Evolutionary conservation across 2,113 vertebrate genomes (phyloP).

Genomic region (Hyaena hyaena): DNA sequence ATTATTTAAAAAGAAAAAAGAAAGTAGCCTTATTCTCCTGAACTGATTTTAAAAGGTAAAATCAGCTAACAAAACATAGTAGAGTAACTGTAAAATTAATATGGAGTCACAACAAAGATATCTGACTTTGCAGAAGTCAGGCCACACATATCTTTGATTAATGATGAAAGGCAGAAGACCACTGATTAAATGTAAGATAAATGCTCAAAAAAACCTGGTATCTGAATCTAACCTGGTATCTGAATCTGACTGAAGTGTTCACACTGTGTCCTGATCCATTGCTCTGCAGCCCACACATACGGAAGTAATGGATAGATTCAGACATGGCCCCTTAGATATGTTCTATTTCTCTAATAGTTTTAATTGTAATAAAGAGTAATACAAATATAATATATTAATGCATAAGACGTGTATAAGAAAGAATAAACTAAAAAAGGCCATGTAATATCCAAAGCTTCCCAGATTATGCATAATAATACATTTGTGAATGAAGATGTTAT

Average conservation of each 20-base stretch:
- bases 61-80: background rate
- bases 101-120: background rate
- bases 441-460: background rate
- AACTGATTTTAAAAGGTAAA: background rate
- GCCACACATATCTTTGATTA: background rate
- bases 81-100: conserved; percentile 3
- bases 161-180: background rate
- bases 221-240: background rate
- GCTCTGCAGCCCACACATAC: background rate
- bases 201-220: background rate
- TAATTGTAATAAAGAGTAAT: background rate
- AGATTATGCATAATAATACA: background rate
- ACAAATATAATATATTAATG: background rate
- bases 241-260: background rate
- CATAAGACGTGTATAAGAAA: background rate
- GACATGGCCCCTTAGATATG: background rate
- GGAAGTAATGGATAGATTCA: background rate
- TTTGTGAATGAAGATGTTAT: background rate
- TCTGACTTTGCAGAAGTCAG: background rate
- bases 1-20: background rate
- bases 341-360: background rate
- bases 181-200: background rate
- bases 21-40: background rate
- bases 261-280: background rate
- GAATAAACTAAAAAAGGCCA: background rate